These are phyloP conservation scores for Orchestia grillus DNA, from an alignment of 1,140 invertebrate species.

Conservation along the genomic window DNA sequence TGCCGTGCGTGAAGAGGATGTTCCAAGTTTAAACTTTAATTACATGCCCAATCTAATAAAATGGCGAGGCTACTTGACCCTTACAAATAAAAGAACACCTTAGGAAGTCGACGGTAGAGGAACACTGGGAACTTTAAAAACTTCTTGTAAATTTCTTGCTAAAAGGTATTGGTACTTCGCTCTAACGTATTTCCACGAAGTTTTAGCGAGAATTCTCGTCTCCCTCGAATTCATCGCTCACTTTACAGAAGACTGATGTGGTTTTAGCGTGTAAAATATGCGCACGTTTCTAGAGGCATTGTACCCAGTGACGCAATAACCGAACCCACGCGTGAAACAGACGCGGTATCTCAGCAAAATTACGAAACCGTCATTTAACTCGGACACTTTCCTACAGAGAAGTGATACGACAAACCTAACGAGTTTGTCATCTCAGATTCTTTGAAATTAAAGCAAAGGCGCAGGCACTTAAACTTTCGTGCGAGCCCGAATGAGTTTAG, in stretches of 20 bases:
- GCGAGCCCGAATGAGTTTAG: background rate
- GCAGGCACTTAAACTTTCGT: background rate
- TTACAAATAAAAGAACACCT: background rate
- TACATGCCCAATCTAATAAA: slow-evolving; percentile 9
- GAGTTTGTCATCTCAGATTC: background rate
- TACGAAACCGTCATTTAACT: too few relatives aligned
- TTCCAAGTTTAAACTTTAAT: background rate
- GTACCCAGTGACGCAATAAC: too few relatives aligned
- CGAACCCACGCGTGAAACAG: too few relatives aligned
- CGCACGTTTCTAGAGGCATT: too few relatives aligned
- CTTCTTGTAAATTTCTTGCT: background rate
- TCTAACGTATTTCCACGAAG: background rate
- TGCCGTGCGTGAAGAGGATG: too few relatives aligned
- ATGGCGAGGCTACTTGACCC: background rate
- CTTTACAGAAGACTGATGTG: background rate
- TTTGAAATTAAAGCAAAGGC: background rate
- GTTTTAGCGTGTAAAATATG: too few relatives aligned
- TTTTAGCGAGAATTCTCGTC: background rate
- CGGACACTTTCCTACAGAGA: too few relatives aligned
- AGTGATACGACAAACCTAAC: background rate
- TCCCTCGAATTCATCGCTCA: background rate
- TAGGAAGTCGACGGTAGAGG: background rate
- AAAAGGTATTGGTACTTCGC: background rate
- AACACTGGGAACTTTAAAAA: background rate
- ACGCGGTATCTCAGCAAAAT: too few relatives aligned